These are phyloP conservation scores for Passer domesticus DNA, from an alignment of 2,113 vertebrate genomes.

Conservation along the genomic window DNA sequence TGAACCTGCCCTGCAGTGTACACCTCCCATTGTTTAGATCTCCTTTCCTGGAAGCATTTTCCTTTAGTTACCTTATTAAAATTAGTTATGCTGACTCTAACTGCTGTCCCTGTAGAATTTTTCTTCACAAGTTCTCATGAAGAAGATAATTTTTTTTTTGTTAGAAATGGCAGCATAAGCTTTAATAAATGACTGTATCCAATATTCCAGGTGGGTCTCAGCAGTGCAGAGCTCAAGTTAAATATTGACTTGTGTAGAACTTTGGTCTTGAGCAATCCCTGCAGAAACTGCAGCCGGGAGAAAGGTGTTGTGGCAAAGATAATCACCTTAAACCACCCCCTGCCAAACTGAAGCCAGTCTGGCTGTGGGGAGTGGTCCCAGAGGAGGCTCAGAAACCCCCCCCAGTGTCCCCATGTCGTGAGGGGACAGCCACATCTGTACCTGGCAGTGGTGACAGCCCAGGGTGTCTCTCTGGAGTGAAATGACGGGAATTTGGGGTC, in stretches of 20 bases:
- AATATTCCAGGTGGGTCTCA: neutral
- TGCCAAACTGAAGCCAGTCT: neutral
- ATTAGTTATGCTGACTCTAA: neutral
- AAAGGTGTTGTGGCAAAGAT: neutral
- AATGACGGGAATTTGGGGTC: neutral
- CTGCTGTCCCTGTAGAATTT: neutral
- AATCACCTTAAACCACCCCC: neutral
- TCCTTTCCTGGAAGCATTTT: neutral
- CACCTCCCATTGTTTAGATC: neutral
- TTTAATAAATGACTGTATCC: neutral
- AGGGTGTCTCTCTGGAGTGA: neutral
- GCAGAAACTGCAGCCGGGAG: neutral
- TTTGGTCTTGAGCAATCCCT: neutral
- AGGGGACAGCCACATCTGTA: neutral
- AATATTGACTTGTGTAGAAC: conserved; percentile 52
- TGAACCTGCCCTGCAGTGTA: neutral
- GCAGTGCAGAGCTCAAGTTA: neutral
- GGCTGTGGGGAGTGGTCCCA: neutral
- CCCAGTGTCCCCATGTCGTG: rapidly evolving
- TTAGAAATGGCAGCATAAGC: neutral
- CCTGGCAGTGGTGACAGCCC: neutral
- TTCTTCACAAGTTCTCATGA: neutral
- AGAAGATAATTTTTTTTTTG: neutral
- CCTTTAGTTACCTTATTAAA: neutral
- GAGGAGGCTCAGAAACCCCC: neutral